These are phyloP conservation scores for Oryzias celebensis DNA, from an alignment of 2,113 vertebrate species.

Conservation along the genomic window DNA sequence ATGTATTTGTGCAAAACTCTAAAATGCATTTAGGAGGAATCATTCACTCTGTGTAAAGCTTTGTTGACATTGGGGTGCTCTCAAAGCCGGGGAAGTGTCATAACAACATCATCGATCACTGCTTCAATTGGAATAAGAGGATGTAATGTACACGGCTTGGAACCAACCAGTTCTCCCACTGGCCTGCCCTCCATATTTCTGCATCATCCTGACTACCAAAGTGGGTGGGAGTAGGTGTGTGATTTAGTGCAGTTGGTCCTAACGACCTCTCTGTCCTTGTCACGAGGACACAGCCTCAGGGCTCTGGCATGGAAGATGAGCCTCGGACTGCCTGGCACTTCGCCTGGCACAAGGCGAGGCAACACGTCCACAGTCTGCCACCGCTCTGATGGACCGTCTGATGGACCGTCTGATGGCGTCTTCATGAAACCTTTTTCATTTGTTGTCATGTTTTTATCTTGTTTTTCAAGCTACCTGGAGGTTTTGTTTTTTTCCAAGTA, in stretches of 20 bases:
- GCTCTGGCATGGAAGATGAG: constrained; percentile 74
- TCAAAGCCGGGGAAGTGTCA: constrained; percentile 66
- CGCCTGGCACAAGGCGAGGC: constrained; percentile 68
- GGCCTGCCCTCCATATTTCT: constrained; percentile 38
- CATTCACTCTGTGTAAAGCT: constrained; percentile 65
- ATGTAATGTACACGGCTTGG: constrained; percentile 39
- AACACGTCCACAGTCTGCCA: constrained; percentile 65
- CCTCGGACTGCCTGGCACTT: constrained; percentile 74
- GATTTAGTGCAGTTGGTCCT: constrained; percentile 73
- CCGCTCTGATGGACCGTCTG: constrained; percentile 61
- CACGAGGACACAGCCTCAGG: constrained; percentile 70
- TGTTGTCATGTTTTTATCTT: constrained; percentile 69
- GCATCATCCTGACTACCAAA: constrained; percentile 61
- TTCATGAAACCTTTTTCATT: constrained; percentile 76
- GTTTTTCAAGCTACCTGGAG: constrained; percentile 41
- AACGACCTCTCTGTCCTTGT: constrained; percentile 78
- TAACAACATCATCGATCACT: constrained; percentile 69
- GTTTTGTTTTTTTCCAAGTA: constrained; percentile 48
- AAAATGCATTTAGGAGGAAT: constrained; percentile 76
- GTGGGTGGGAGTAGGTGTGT: constrained; percentile 62
- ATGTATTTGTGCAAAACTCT: constrained; percentile 76
- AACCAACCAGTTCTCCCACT: constrained; percentile 56
- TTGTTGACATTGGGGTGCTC: constrained; percentile 61
- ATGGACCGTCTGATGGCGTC: constrained; percentile 61
- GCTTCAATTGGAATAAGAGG: constrained; percentile 70